phyloP scores from a whole-genome alignment of 1,140 invertebrate genomes.

The Theocolax elegans region DNA sequence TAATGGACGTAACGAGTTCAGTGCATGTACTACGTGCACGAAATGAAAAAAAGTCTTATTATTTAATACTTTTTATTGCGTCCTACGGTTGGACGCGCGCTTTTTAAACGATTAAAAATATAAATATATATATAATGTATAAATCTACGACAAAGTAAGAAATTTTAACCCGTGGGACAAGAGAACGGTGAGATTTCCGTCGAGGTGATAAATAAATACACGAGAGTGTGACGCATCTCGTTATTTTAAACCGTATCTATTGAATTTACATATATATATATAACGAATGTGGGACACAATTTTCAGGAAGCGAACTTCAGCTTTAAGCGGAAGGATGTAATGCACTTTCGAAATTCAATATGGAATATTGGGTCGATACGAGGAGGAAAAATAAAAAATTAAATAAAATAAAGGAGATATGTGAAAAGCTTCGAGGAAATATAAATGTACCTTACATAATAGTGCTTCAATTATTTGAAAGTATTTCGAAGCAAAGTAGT shows the following conservation, averaged over 20 bases:
- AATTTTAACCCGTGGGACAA: conserved; percentile 1
- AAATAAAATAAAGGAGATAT: no score
- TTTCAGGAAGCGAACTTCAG: conserved; percentile 6
- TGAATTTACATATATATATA: conserved; percentile 18
- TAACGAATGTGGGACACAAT: conserved; percentile 33
- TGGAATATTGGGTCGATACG: no score
- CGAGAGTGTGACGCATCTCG: not conserved
- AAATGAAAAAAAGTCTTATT: no score
- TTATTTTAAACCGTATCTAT: conserved; percentile 21
- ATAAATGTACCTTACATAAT: conserved; percentile 3
- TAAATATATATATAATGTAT: not conserved
- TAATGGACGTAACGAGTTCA: not conserved
- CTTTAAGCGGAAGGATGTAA: not conserved
- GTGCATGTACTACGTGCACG: not conserved
- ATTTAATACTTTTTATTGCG: not conserved
- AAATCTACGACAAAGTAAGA: not conserved
- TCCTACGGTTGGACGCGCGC: not conserved
- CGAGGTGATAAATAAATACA: conserved; percentile 3
- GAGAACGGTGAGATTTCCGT: not conserved
- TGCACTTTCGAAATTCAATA: conserved; percentile 12
- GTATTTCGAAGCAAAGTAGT: no score
- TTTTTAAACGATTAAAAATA: not conserved
- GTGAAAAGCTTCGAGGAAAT: no score
- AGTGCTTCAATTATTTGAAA: conserved; percentile 17
- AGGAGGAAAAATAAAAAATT: no score